These are phyloP conservation scores for Stegodyphus dumicola DNA, from an alignment of 1,140 invertebrate species.

Conservation along the genomic window DNA sequence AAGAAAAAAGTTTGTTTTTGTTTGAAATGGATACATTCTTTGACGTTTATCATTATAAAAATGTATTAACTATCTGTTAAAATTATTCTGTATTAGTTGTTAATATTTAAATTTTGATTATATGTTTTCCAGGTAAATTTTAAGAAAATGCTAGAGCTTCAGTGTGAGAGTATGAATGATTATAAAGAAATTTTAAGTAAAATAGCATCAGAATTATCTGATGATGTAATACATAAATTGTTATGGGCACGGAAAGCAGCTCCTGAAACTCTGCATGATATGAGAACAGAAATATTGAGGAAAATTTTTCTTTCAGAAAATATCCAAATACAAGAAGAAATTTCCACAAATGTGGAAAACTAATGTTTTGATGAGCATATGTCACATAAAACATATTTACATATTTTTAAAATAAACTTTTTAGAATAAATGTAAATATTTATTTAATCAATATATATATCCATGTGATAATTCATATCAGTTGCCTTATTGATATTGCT, in stretches of 20 bases:
- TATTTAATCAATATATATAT: no score
- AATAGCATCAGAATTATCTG: neutral
- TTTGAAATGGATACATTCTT: no score
- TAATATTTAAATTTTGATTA: neutral
- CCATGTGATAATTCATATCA: no score
- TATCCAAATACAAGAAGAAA: neutral
- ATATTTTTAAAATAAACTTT: no score
- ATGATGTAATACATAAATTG: slow-evolving; percentile 46
- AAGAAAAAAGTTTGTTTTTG: no score
- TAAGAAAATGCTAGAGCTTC: slow-evolving; percentile 27
- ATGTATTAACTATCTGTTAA: neutral
- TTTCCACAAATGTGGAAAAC: no score
- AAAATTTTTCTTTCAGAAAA: neutral
- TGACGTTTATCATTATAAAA: no score
- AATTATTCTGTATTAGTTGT: neutral
- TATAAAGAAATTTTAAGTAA: slow-evolving; percentile 20
- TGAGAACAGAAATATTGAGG: slow-evolving; percentile 5
- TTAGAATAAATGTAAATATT: no score
- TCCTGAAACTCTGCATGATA: neutral
- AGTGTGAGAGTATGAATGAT: slow-evolving; percentile 30
- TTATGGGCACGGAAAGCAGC: neutral
- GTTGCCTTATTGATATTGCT: no score
- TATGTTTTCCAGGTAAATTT: slow-evolving; percentile 39
- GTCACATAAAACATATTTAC: no score
- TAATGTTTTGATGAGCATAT: no score